phyloP scores from a whole-genome alignment of 2,113 vertebrate genomes.

The Orcinus orca region DNA sequence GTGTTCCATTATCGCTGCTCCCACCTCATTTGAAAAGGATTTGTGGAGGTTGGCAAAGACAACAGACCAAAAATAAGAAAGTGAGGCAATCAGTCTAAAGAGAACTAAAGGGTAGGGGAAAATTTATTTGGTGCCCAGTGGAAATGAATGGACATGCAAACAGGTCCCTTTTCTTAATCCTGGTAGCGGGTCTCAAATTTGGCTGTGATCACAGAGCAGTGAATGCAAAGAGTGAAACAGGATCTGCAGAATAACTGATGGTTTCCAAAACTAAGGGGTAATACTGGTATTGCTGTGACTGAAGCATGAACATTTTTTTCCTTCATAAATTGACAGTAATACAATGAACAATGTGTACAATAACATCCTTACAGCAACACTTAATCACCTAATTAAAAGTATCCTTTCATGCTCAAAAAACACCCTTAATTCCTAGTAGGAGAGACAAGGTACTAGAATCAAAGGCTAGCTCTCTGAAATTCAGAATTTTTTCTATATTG shows the following conservation, averaged over 20 bases:
- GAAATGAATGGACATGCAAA: background rate
- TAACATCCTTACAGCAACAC: background rate
- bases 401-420: background rate
- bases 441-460: background rate
- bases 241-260: background rate
- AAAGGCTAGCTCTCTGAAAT: background rate
- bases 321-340: background rate
- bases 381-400: background rate
- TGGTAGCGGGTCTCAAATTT: background rate
- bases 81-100: background rate
- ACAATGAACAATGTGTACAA: background rate
- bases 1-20: background rate
- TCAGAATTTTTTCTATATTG: background rate
- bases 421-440: background rate
- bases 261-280: background rate
- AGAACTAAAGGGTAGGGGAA: background rate
- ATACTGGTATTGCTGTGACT: background rate
- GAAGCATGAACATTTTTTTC: background rate
- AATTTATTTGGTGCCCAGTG: background rate
- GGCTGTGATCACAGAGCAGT: background rate
- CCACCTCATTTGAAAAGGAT: background rate
- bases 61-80: constrained; percentile 18
- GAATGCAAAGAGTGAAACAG: background rate
- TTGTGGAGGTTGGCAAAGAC: constrained; percentile 8
- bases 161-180: background rate